phyloP scores from a whole-genome alignment of 2,797 vertebrate species.

The Cercopithecus neglectus region DNA sequence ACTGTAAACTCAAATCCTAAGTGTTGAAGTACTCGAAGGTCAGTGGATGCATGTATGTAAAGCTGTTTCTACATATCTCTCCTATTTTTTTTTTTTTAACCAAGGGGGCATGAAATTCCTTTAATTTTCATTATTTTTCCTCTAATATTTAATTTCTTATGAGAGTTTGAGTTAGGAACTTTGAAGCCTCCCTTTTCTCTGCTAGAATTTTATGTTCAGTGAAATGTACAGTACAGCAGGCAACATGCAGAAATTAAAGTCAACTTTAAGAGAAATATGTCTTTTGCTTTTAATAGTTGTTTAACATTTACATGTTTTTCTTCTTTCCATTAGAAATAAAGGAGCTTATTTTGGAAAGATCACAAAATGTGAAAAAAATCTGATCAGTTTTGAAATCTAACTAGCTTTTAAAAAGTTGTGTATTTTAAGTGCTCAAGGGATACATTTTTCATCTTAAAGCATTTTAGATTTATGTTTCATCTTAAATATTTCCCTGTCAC shows the following conservation, averaged over 20 bases:
- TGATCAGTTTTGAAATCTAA: background rate
- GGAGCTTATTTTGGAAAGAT: background rate
- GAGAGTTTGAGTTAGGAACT: background rate
- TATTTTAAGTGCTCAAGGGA: background rate
- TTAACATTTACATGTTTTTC: background rate
- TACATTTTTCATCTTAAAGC: background rate
- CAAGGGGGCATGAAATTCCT: background rate
- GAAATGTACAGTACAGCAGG: background rate
- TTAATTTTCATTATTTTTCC: slow-evolving; percentile 6
- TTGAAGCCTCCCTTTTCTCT: background rate
- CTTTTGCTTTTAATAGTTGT: background rate
- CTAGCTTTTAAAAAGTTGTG: background rate
- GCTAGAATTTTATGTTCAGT: background rate
- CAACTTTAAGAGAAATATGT: background rate
- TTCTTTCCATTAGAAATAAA: background rate
- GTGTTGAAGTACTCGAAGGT: background rate
- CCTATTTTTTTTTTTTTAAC: background rate
- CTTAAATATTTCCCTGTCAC: background rate
- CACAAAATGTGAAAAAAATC: background rate
- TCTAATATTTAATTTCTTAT: background rate
- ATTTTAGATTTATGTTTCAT: slow-evolving; percentile 13
- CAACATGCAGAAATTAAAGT: background rate
- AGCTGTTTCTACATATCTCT: background rate
- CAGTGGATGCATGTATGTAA: background rate
- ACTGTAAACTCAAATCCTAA: background rate